phyloP scores from a whole-genome alignment of 2,797 vertebrate genomes.

The Botia almorhae region DNA sequence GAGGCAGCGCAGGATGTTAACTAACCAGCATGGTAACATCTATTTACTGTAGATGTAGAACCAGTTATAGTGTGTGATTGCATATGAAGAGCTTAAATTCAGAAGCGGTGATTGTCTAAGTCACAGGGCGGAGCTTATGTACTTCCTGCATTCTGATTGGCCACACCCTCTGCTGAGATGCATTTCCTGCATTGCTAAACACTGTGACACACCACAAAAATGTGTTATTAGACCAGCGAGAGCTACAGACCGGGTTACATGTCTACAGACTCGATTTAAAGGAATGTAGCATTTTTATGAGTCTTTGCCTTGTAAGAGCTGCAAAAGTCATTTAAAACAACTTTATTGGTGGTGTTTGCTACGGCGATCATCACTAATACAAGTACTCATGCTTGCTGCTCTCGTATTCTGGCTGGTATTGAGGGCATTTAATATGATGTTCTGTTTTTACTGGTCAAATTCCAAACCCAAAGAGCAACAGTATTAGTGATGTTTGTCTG shows the following conservation, averaged over 20 bases:
- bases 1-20: not conserved
- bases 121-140: not conserved
- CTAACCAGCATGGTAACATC: slow-evolving; percentile 1
- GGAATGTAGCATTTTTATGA: no score
- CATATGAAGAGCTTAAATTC: not conserved
- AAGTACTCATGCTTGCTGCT: no score
- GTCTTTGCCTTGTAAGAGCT: no score
- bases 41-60: not conserved
- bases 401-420: no score
- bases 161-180: not conserved
- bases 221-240: not conserved
- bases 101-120: not conserved
- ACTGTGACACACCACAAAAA: not conserved
- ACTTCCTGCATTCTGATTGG: slow-evolving; percentile 1
- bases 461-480: not conserved
- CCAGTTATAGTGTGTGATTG: not conserved
- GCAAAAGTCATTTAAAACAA: no score
- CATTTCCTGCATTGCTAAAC: not conserved
- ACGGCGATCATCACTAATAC: no score
- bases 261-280: no score
- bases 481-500: not conserved
- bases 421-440: no score
- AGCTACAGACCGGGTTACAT: not conserved
- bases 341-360: no score
- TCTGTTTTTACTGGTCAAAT: no score